Conservation (phyloP, 2,888 invertebrate genomes). For the Helicoverpa assulta region DNA sequence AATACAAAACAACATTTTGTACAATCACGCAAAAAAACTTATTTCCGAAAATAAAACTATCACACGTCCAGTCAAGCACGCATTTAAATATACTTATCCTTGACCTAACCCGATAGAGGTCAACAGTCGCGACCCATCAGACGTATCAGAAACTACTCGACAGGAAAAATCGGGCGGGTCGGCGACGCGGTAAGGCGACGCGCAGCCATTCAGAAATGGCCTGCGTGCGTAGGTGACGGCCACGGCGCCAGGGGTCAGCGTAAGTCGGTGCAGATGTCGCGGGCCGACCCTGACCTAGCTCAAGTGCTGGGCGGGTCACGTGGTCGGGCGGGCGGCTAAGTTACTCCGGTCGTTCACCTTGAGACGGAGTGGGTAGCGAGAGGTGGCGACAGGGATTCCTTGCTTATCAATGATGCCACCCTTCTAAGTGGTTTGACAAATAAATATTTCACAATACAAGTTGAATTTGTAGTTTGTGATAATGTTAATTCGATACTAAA, state of each 20-base stretch:
- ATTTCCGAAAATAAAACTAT: slow-evolving; percentile 16
- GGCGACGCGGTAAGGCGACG: slow-evolving; percentile 74
- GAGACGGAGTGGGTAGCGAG: slow-evolving; percentile 78
- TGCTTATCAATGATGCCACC: slow-evolving; percentile 62
- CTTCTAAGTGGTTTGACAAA: slow-evolving; percentile 28
- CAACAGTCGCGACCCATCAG: slow-evolving; percentile 78
- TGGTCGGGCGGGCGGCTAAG: slow-evolving; percentile 84
- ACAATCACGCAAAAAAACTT: slow-evolving; percentile 9
- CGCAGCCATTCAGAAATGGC: slow-evolving; percentile 67
- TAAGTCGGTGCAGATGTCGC: slow-evolving; percentile 76
- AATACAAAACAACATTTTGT: not conserved
- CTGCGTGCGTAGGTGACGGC: slow-evolving; percentile 52
- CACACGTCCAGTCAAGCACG: slow-evolving; percentile 41
- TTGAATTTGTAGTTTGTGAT: slow-evolving; percentile 8
- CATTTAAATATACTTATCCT: slow-evolving; percentile 70
- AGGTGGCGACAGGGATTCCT: slow-evolving; percentile 70
- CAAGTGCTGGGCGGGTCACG: slow-evolving; percentile 88
- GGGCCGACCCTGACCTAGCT: slow-evolving; percentile 87
- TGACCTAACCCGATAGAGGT: slow-evolving; percentile 80
- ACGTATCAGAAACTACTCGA: slow-evolving; percentile 84
- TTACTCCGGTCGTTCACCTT: slow-evolving; percentile 87
- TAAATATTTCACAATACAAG: slow-evolving; percentile 13
- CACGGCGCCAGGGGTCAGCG: slow-evolving; percentile 68
- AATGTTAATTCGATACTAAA: slow-evolving; percentile 14
- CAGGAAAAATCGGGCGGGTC: slow-evolving; percentile 85